Evolutionary conservation across 35 echinoderm and acorn worm genomes (phyloP), one percentile per base, ranked within the genome.

Genomic region (Ophioderma brevispina): DNA sequence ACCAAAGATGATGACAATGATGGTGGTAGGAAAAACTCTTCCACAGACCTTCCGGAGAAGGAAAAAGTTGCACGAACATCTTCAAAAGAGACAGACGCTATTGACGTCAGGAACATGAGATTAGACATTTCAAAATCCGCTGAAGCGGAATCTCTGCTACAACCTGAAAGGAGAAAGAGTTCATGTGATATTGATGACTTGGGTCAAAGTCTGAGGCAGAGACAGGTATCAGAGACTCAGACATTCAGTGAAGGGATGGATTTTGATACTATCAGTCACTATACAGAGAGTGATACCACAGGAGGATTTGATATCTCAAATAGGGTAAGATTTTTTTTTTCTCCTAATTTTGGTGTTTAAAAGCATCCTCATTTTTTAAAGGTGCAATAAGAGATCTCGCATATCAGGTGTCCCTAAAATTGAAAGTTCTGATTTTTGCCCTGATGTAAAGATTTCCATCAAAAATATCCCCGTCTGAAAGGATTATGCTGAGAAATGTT

Each of bases 181-280:
- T 70, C 59, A 2, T 25, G 3, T 81, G 87, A 35, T 32, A 79
- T 23, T 87, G n/a, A 39, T 78, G 85, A 80, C 14, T 19, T 33
- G 36, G 33, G 46, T 64, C 0, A 35, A 64, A 56, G 39, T 39
- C 19, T 59, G 33, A 76, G 94, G 30, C 42, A 82, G 1, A 79
- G 95, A 39, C 89, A 97, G 78, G 91, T 97, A 36, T 97, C 95
- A 13, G 95, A 97, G 87, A 97, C 95, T 0, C 92, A 87, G 8
- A 97, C 95, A 1, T 94, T 90, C 23, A 94, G 95, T 34, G 92
- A 94, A 77, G 90, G 85, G 23, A 90, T 80, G 0, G 92, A 88
- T 33, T 89, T 50, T 10, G 95, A 94, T 33, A 93, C 80, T 4
- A 18, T 92, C 21, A 93, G 86, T 39, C 85, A 91, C 14, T 59